Conservation (phyloP, 2,888 invertebrate species). For the Formica aserva region DNA sequence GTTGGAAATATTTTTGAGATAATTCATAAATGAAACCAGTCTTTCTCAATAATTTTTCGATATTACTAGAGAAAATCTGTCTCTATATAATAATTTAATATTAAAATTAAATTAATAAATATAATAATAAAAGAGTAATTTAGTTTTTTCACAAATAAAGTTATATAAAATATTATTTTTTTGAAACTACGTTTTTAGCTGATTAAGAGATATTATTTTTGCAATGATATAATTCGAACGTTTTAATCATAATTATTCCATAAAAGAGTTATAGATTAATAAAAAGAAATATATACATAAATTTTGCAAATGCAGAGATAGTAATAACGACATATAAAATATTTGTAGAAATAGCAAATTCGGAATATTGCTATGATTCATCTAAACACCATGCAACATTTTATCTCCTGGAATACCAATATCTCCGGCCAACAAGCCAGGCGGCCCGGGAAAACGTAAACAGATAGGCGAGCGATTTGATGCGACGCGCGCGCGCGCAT, state of each 20-base stretch:
- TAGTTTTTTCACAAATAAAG: background rate
- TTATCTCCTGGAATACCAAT: background rate
- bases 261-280: background rate
- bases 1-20: background rate
- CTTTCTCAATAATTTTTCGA: background rate
- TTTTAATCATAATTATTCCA: background rate
- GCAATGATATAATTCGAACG: background rate
- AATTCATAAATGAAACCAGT: background rate
- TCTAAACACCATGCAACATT: background rate
- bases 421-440: background rate
- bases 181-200: background rate
- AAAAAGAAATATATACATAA: background rate
- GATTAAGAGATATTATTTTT: background rate
- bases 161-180: background rate
- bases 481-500: background rate
- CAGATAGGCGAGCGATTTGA: conserved; percentile 16
- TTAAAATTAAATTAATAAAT: background rate
- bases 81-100: background rate
- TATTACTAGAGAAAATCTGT: background rate
- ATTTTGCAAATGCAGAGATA: background rate
- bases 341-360: conserved; percentile 2
- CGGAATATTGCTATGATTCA: background rate
- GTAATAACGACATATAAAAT: background rate
- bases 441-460: conserved; percentile 28
- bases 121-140: no score